Base-by-base conservation (phyloP, 2,888 invertebrate species). In the Hypsopygia costalis region DNA sequence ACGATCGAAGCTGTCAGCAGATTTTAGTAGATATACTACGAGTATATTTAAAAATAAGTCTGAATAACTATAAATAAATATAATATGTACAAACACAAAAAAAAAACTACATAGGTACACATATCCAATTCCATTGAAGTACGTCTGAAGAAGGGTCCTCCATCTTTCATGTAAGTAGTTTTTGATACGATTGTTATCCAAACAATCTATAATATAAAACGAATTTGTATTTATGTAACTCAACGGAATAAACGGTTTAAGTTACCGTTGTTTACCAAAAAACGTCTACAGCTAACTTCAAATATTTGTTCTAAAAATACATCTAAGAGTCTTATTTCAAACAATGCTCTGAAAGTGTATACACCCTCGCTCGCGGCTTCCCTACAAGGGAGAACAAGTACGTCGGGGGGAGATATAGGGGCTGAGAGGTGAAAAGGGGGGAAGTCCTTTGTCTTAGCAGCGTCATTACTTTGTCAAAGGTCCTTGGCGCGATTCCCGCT, bases 381-480 rank as follows among this genome's bases (percentile, higher is more conserved):
- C 55, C 51, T 49, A 30, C 34, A 36, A 47, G 39, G 47, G 44
- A 42, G 50, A 38, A 39, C 39, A 27, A 33, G 33, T 28, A 33
- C 7, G 31, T 31, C 11, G 36, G 52, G 44, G 44, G 56, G 53
- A 46, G 46, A 49, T 59, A 59, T 53, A 51, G 47, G 47, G 55
- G 48, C 53, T 46, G 52, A 45, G 47, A 52, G 47, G 51, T 41
- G 34, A 41, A 34, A 36, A 29, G 7, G 46, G 45, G 44, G 47
- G 43, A 45, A 45, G 47, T 45, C 57, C 73, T 80, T 85, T 83
- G 82, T 85, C 81, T 80, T 58, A 64, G 55, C 70, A 58, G 63
- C 74, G 74, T 81, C 83, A 82, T 85, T 85, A 85, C 86, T 86
- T 83, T 81, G 81, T 82, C 81, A 81, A 82, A 86, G 81, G 81